Conservation (phyloP, 2,888 invertebrate species). For the Drosophila nr. perissopoda region DNA sequence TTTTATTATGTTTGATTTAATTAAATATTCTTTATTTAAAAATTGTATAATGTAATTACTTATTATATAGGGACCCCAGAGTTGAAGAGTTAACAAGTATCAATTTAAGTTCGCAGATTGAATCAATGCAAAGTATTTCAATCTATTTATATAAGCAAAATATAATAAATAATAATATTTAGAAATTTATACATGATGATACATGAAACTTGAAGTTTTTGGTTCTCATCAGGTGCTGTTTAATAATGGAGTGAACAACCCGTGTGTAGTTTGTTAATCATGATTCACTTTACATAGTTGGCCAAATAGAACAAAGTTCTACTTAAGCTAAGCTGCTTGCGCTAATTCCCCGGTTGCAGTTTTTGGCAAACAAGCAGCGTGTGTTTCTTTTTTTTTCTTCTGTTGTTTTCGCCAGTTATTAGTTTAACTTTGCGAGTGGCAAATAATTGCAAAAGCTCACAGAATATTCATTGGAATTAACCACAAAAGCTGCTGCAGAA, state of each 20-base stretch:
- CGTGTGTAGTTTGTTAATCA: constrained; percentile 9
- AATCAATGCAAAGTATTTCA: background rate
- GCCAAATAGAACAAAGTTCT: constrained; percentile 29
- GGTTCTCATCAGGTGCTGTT: background rate
- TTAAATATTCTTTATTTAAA: background rate
- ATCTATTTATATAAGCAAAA: background rate
- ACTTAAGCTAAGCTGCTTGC: constrained; percentile 30
- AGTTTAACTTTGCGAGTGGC: constrained; percentile 40
- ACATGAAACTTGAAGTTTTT: background rate
- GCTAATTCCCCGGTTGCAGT: constrained; percentile 21
- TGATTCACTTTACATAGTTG: constrained; percentile 15
- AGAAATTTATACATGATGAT: background rate
- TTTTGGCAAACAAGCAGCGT: constrained; percentile 25
- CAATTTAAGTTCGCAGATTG: background rate
- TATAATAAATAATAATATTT: background rate
- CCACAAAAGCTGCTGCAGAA: constrained; percentile 6
- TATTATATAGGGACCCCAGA: background rate
- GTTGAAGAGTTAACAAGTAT: background rate
- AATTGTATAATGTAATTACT: background rate
- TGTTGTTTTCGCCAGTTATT: constrained; percentile 28
- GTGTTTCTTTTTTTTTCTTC: background rate
- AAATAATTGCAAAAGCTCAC: constrained; percentile 68
- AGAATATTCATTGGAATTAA: constrained; percentile 75
- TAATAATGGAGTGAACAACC: constrained; percentile 4
- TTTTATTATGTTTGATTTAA: background rate